Base-by-base conservation (phyloP, 2,797 vertebrate species). In the Choloepus didactylus region DNA sequence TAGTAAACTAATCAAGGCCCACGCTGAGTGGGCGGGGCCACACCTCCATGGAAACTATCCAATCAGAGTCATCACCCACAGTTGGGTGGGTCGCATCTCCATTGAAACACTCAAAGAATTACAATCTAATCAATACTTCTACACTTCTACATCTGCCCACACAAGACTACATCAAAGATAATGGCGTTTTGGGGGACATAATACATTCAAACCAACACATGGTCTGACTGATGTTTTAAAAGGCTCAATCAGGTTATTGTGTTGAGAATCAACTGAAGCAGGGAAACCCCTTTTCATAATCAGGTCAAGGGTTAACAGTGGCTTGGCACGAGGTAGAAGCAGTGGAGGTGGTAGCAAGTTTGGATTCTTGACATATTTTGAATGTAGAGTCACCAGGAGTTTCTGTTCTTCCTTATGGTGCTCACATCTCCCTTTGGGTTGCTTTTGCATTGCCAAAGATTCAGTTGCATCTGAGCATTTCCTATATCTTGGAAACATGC, bases 321-420 rank as follows among this genome's bases (percentile, higher is more conserved):
- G 18, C 81, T 84, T 21, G 64, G 16, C 6, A 6, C 60, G 75
- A 70, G 41, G 54, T 19, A 5, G 35, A 92, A 59, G 27, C 59
- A 54, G 35, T 5, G 35, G 56, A 75, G 64, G 49, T 54, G 8
- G 27, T 60, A 59, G 73, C 85, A 75, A 96, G 62, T 16, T 86
- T 87, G 62, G 31, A 59, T 54, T 49, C 77, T 62, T 69, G 18
- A 35, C 25, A 25, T 69, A 73, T 82, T 93, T 94, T 77, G 62
- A 75, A 92, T 85, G 73, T 16, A 44, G 81, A 96, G 25, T 18
- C 81, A 89, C 81, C 15, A 31, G 64, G 46, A 69, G 54, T 83
- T 67, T 87, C 93, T 86, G 44, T n/a, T 18, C 49, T 31, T 81
- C 94, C 96, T 92, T 85, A 90, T 93, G 69, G 93, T n/a, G 44